Conservation (phyloP, 2,888 invertebrate species). For the Maniola hyperantus region DNA sequence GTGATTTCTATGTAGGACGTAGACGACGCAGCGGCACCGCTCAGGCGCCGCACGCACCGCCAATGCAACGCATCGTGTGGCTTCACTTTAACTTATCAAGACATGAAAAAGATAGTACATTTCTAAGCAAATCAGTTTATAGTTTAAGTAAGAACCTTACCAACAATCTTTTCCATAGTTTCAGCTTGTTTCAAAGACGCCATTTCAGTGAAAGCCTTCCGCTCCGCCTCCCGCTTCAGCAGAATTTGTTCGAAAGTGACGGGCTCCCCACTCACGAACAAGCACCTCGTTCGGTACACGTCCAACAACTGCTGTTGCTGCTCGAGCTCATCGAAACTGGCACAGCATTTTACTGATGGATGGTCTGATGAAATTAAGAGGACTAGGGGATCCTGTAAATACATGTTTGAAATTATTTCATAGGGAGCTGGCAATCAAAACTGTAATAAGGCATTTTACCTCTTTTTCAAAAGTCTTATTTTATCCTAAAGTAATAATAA, state of each 20-base stretch:
- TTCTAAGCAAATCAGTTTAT: neutral
- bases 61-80: too few relatives aligned
- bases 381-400: slow-evolving; percentile 78
- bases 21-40: too few relatives aligned
- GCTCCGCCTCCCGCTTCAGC: slow-evolving; percentile 70
- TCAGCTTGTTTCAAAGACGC: slow-evolving; percentile 78
- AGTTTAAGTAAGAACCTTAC: slow-evolving; percentile 18
- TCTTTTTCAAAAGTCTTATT: too few relatives aligned
- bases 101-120: neutral
- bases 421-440: too few relatives aligned
- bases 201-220: slow-evolving; percentile 77
- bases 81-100: too few relatives aligned
- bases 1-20: too few relatives aligned
- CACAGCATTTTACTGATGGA: slow-evolving; percentile 80
- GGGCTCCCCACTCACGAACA: slow-evolving; percentile 76
- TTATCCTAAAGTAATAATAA: too few relatives aligned
- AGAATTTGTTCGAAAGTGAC: slow-evolving; percentile 78
- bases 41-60: too few relatives aligned
- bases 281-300: slow-evolving; percentile 77
- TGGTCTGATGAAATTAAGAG: slow-evolving; percentile 77
- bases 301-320: slow-evolving; percentile 75
- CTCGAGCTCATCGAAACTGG: slow-evolving; percentile 73
- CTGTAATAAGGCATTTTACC: too few relatives aligned
- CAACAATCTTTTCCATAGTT: slow-evolving; percentile 68
- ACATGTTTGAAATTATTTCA: neutral